A percentile compares a stretch with the other conserved stretches of the same genome.
phyloP scores from a whole-genome alignment of 1,140 invertebrate species.

The Eupeodes corollae region DNA sequence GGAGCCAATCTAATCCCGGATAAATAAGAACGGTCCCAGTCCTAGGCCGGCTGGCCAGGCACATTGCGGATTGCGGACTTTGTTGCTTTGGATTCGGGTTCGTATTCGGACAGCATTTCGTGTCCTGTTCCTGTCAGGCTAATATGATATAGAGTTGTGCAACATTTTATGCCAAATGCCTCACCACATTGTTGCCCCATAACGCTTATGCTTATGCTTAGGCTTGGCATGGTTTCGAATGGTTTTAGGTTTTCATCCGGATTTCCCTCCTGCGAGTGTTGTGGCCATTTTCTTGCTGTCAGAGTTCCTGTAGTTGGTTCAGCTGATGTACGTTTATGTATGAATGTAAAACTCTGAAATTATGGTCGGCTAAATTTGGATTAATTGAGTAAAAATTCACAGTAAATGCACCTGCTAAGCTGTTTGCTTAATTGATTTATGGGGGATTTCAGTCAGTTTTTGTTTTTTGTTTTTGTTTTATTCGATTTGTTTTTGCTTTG shows the following conservation, averaged over 20 bases:
- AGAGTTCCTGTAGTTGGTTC: too few species aligned
- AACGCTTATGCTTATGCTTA: too few species aligned
- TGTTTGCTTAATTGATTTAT: neutral
- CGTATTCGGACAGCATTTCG: neutral
- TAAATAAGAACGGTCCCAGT: too few species aligned
- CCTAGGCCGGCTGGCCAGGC: too few species aligned
- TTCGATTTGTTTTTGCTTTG: too few species aligned
- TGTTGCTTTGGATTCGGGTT: neutral
- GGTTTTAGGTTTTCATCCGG: too few species aligned
- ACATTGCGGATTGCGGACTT: too few species aligned
- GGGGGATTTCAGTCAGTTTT: neutral
- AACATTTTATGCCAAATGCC: neutral
- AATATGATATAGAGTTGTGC: neutral
- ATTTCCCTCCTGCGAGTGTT: too few species aligned
- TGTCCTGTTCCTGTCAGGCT: neutral
- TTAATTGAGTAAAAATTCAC: constrained; percentile 1
- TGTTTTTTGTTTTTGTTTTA: too few species aligned
- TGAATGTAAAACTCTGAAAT: neutral
- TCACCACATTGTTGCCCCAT: neutral
- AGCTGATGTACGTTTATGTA: neutral
- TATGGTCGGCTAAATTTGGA: neutral
- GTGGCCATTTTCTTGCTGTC: too few species aligned
- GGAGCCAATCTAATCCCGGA: neutral
- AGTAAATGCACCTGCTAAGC: neutral
- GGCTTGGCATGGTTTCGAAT: too few species aligned